Base-by-base conservation (phyloP, 2,888 invertebrate genomes). In the Timema podura region DNA sequence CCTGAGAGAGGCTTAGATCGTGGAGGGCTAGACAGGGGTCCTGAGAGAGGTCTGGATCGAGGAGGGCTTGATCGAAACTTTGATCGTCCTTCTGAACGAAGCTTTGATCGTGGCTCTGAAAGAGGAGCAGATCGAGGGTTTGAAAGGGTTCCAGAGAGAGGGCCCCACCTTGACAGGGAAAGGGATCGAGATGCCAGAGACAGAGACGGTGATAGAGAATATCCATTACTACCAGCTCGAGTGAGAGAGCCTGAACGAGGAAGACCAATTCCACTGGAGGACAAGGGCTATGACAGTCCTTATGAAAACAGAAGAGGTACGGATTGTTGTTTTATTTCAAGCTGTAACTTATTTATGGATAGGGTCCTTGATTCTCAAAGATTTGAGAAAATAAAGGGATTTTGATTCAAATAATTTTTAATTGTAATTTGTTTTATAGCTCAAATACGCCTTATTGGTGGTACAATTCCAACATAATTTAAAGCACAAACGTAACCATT, bases 131-230 rank as follows among this genome's bases (percentile, higher is more conserved):
- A 70, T 0, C 61, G 70, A 49, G 70, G 57, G 15, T 67, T 73
- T 67, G 73, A 76, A 47, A 69, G 74, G 61, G 75, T 73, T 10
- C 67, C 70, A 15, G 74, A 74, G 11, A 71, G 72, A 30, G 70
- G 67, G 10, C 64, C 67, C 10, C 90, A 90, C 71, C 83, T 89
- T 66, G 88, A 88, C 5, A 81, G 84, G 16, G 79, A 78, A 48
- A 77, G 79, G 47, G 79, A 79, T 48, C 78, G 79, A 68, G 81
- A 79, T 47, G 77, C 78, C 5, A 77, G 80, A 5, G 75, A 76
- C 10, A 77, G 77, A 6, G 79, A 80, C 70, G 81, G 84, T 2
- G 85, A 86, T 57, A 78, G 85, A 5, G 85, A 85, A 68, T 81
- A 81, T 65, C 81, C 68, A 45, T 61, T 61, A 9, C 47, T 71